Percentiles rank a stretch among this genome's conserved stretches.
Conservation (phyloP, 1,140 invertebrate genomes). For the Bemisia tabaci region DNA sequence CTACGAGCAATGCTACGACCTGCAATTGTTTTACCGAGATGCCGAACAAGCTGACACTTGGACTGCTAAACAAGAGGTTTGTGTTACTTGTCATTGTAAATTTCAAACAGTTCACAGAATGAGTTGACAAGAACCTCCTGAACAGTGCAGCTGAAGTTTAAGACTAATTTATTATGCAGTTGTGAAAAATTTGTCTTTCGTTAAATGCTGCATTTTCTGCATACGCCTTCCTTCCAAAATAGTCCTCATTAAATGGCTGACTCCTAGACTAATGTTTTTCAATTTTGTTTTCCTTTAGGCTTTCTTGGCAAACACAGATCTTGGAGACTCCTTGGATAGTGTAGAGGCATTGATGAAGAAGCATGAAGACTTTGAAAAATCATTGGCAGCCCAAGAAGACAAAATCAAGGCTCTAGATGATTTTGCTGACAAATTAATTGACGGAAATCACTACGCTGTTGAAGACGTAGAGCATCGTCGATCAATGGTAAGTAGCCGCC, state of each 20-base stretch:
- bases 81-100: not conserved
- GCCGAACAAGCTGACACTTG: constrained; percentile 95
- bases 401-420: constrained; percentile 98
- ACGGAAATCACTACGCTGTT: constrained; percentile 93
- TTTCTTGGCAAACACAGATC: constrained; percentile 91
- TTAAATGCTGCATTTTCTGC: no score
- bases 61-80: constrained; percentile 93
- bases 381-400: constrained; percentile 92
- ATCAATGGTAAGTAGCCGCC: constrained; percentile 45
- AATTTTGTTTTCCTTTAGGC: constrained; percentile 39
- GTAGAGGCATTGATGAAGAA: constrained; percentile 97
- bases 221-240: no score
- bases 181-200: no score
- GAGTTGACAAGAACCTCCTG: no score
- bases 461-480: constrained; percentile 90
- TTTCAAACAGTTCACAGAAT: no score
- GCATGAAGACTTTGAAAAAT: constrained; percentile 99
- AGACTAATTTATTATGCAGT: no score
- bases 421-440: constrained; percentile 91
- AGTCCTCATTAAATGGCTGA: no score
- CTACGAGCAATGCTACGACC: constrained; percentile 98
- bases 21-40: constrained; percentile 95
- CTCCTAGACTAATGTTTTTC: not conserved
- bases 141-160: no score
- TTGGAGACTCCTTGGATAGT: constrained; percentile 92